Percentiles rank a stretch among this genome's conserved stretches.
Conservation (phyloP, 1,140 invertebrate species). For the Potamilus streckersoni region DNA sequence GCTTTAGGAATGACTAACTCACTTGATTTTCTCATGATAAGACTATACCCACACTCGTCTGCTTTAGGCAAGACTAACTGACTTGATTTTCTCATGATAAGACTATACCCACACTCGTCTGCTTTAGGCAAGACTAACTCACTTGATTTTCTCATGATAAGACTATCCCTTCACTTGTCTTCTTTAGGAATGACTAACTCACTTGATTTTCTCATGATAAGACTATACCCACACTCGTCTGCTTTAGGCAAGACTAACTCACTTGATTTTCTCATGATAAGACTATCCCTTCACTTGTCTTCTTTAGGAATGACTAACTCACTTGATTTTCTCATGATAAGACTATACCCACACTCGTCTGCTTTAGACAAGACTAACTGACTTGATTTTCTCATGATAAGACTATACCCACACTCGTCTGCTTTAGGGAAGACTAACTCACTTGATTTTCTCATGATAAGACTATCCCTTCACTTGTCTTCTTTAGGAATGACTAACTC, state of each 20-base stretch:
- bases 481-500: constrained; percentile 42
- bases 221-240: too few species aligned
- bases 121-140: too few species aligned
- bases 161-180: too few species aligned
- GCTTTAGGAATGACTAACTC: constrained; percentile 42
- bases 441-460: constrained; percentile 68
- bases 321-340: constrained; percentile 68
- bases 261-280: too few species aligned
- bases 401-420: constrained; percentile 62
- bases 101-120: constrained; percentile 61
- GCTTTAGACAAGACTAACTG: constrained; percentile 48
- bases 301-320: too few species aligned
- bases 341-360: constrained; percentile 62
- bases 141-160: too few species aligned
- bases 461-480: constrained; percentile 62
- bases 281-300: too few species aligned
- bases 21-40: constrained; percentile 68
- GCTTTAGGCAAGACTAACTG: constrained; percentile 42
- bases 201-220: too few species aligned
- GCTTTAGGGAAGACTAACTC: constrained; percentile 42
- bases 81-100: constrained; percentile 68
- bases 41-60: constrained; percentile 62
- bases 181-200: too few species aligned
- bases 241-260: too few species aligned
- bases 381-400: constrained; percentile 68